phyloP scores from a whole-genome alignment of 1,140 invertebrate species.

The Pygmarrhopalites habei region DNA sequence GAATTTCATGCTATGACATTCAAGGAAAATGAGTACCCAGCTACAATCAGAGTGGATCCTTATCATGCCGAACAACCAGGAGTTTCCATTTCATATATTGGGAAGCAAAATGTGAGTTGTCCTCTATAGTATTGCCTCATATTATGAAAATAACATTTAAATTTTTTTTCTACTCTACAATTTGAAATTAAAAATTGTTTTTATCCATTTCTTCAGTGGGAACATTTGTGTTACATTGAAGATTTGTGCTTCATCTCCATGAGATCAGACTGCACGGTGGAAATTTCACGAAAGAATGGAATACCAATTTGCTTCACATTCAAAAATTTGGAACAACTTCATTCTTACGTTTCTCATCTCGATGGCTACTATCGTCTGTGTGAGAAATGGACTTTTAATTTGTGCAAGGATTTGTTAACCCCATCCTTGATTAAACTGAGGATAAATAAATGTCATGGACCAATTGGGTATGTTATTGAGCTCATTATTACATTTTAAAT shows the following conservation, averaged over 20 bases:
- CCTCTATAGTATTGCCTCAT: not conserved
- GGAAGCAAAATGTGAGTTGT: constrained; percentile 53
- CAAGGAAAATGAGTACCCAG: constrained; percentile 53
- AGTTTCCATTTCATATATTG: constrained; percentile 53
- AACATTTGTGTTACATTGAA: constrained; percentile 67
- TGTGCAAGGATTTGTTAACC: constrained; percentile 69
- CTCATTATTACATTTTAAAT: not conserved
- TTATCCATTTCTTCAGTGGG: constrained; percentile 53
- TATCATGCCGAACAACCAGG: constrained; percentile 59
- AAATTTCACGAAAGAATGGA: constrained; percentile 68
- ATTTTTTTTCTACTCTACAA: too few relatives aligned
- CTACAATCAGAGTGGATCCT: constrained; percentile 61
- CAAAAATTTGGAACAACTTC: constrained; percentile 50
- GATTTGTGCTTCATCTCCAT: constrained; percentile 71
- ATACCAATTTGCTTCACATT: constrained; percentile 70
- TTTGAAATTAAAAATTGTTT: too few relatives aligned
- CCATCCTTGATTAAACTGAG: constrained; percentile 67
- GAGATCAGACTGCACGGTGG: constrained; percentile 60
- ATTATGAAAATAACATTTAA: not conserved
- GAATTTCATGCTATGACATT: constrained; percentile 60
- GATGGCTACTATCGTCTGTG: constrained; percentile 82
- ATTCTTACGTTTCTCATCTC: constrained; percentile 73
- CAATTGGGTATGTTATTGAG: constrained; percentile 68
- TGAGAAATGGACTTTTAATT: constrained; percentile 81
- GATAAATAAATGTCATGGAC: constrained; percentile 74